Evolutionary conservation across 2,888 invertebrate species (phyloP).

Genomic region (Podabrus alpinus): DNA sequence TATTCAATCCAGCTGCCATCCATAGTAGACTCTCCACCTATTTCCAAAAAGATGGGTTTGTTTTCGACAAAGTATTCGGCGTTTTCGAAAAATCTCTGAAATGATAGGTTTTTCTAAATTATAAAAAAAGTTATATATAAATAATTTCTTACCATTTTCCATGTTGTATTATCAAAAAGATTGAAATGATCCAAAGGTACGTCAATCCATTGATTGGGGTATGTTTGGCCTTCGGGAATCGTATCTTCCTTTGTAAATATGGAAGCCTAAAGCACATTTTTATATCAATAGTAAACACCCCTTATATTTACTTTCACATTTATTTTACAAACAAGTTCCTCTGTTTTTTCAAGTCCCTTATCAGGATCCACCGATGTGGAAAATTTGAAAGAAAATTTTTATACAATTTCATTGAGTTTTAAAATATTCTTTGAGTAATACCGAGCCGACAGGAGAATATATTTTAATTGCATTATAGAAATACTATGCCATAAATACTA

Average conservation of each 20-base stretch:
- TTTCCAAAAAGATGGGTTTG: slow-evolving; percentile 65
- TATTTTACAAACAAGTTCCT: too few species aligned
- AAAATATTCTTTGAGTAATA: too few species aligned
- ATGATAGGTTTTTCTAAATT: background rate
- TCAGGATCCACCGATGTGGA: too few species aligned
- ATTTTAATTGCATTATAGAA: too few species aligned
- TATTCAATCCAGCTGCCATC: slow-evolving; percentile 59
- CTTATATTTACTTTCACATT: too few species aligned
- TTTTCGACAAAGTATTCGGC: slow-evolving; percentile 56
- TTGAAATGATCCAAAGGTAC: background rate
- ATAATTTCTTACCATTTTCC: background rate
- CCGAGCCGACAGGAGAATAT: too few species aligned
- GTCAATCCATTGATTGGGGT: background rate
- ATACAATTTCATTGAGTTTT: too few species aligned
- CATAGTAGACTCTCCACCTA: slow-evolving; percentile 80
- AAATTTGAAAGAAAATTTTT: too few species aligned
- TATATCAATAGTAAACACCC: too few species aligned
- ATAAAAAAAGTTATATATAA: background rate
- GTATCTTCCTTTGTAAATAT: background rate
- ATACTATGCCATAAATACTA: too few species aligned
- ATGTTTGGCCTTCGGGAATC: background rate
- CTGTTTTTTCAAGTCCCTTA: too few species aligned
- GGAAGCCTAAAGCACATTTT: background rate
- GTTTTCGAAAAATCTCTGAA: slow-evolving; percentile 61
- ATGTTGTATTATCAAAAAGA: background rate